Evolutionary conservation across 2,888 invertebrate species (phyloP).

Genomic region (Drosophila niveifrons): DNA sequence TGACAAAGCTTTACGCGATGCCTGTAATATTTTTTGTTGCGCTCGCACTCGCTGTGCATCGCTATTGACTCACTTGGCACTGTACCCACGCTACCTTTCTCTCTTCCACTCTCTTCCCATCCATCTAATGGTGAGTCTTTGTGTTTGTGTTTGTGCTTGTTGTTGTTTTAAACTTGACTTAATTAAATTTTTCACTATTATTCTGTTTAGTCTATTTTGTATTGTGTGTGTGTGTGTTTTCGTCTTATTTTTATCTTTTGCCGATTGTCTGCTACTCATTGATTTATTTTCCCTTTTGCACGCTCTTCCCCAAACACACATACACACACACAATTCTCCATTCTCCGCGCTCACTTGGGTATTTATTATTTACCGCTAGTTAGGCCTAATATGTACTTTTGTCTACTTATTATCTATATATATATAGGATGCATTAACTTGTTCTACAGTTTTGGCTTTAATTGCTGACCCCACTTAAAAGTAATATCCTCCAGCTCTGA

Average conservation of each 20-base stretch:
- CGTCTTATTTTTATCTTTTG: conserved; percentile 62
- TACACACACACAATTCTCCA: background rate
- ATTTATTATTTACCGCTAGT: background rate
- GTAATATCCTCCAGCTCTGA: conserved; percentile 11
- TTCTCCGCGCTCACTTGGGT: background rate
- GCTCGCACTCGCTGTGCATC: conserved; percentile 41
- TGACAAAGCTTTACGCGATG: conserved; percentile 49
- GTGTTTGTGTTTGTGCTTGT: conserved; percentile 27
- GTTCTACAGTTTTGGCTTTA: background rate
- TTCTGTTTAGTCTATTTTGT: conserved; percentile 32
- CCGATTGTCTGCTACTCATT: conserved; percentile 66
- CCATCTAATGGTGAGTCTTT: background rate
- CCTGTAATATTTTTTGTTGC: conserved; percentile 72
- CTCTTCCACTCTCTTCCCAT: conserved; percentile 5
- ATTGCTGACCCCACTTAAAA: conserved; percentile 10
- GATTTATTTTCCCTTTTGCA: conserved; percentile 45
- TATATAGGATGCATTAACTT: background rate
- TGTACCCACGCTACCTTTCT: conserved; percentile 2
- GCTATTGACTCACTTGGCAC: conserved; percentile 1
- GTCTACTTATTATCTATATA: background rate
- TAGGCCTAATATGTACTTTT: conserved; percentile 3
- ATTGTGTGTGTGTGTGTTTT: conserved; percentile 39
- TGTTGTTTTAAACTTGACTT: conserved; percentile 75
- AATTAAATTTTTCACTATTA: conserved; percentile 66
- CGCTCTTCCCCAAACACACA: background rate